phyloP scores from a whole-genome alignment of 2,797 vertebrate genomes.

The Coregonus sp. region DNA sequence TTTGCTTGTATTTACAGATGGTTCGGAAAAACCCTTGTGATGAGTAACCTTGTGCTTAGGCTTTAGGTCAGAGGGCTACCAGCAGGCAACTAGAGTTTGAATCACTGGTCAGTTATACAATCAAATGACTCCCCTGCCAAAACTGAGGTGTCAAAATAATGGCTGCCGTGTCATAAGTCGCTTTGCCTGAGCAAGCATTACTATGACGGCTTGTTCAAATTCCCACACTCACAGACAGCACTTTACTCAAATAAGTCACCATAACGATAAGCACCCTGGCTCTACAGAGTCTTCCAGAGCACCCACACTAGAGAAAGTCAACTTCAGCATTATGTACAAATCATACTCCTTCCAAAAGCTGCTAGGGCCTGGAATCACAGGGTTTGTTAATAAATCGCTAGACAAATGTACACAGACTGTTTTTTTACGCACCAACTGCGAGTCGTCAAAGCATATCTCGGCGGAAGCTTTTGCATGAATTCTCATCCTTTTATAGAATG shows the following conservation, averaged over 20 bases:
- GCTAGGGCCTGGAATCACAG: constrained; percentile 13
- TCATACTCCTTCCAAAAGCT: constrained; percentile 6
- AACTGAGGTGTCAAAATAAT: neutral
- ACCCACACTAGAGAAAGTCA: neutral
- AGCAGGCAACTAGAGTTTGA: neutral
- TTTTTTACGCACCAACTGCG: neutral
- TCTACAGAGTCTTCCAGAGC: constrained; percentile 25
- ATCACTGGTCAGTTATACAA: neutral
- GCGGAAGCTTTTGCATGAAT: neutral
- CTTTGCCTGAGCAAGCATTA: neutral
- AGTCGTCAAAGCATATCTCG: neutral
- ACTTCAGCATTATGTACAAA: neutral
- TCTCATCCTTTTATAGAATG: neutral
- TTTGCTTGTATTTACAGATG: neutral
- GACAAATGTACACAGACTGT: neutral
- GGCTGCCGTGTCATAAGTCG: neutral
- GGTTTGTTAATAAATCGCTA: neutral
- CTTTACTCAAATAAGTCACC: constrained; percentile 12
- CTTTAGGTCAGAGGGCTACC: neutral
- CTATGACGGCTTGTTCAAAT: constrained; percentile 6
- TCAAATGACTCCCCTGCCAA: neutral
- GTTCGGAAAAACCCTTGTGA: neutral
- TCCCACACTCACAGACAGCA: constrained; percentile 2
- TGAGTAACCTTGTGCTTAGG: neutral
- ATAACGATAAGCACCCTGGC: constrained; percentile 14